Conservation (phyloP, 2,113 vertebrate genomes). For the Rattus rattus region DNA sequence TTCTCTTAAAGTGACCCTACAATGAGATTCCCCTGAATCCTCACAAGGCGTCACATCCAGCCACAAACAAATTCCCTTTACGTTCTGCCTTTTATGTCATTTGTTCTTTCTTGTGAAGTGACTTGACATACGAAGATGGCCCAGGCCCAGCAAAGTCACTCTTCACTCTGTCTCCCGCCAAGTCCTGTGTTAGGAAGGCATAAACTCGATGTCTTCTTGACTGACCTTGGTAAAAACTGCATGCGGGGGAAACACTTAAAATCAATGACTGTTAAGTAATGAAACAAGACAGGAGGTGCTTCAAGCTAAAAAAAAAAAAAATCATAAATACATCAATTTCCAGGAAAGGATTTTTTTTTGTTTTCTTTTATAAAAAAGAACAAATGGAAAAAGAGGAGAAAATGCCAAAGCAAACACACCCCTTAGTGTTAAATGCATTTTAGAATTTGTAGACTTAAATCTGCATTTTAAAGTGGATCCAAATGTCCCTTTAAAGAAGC, state of each 20-base stretch:
- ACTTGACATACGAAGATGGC: not conserved
- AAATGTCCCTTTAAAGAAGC: constrained; percentile 63
- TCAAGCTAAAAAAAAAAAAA: constrained; percentile 39
- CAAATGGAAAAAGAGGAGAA: constrained; percentile 46
- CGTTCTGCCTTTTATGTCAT: not conserved
- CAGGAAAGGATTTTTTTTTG: constrained; percentile 32
- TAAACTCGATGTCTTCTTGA: not conserved
- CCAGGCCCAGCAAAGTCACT: not conserved
- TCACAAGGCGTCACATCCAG: not conserved
- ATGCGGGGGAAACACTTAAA: not conserved
- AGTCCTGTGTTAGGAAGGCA: not conserved
- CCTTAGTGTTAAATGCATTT: constrained; percentile 46
- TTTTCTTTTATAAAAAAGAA: constrained; percentile 41
- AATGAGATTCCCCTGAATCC: not conserved
- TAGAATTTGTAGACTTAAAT: constrained; percentile 63
- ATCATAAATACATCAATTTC: constrained; percentile 50
- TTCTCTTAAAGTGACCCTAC: not conserved
- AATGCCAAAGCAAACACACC: constrained; percentile 64
- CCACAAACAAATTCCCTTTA: not conserved
- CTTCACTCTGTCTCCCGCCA: not conserved
- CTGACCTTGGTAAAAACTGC: not conserved
- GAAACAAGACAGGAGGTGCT: not conserved
- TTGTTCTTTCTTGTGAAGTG: not conserved
- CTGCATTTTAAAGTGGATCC: constrained; percentile 69
- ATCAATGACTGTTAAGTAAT: constrained; percentile 22